phyloP scores from a whole-genome alignment of 1,140 invertebrate genomes.

The Pseudomyrmex concolor region DNA sequence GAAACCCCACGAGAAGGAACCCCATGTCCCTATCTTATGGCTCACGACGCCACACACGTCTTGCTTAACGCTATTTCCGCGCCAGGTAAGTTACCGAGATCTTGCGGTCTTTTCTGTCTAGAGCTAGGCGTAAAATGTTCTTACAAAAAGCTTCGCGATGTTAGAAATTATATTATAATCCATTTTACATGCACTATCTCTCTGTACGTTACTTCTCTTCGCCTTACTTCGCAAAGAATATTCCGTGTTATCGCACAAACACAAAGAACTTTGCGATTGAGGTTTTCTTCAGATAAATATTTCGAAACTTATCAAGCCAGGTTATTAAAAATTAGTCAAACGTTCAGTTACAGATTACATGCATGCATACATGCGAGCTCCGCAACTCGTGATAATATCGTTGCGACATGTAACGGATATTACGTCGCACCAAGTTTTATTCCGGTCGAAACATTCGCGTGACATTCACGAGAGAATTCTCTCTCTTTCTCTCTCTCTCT shows the following conservation, averaged over 20 bases:
- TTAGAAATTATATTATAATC: constrained; percentile 44
- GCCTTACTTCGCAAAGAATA: background rate
- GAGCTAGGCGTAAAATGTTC: constrained; percentile 30
- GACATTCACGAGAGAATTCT: constrained; percentile 1
- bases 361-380: constrained; percentile 1
- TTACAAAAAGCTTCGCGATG: constrained; percentile 41
- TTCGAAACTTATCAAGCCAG: background rate
- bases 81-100: constrained; percentile 12
- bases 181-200: background rate
- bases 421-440: background rate
- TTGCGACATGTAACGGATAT: background rate
- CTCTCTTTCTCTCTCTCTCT: too few relatives aligned
- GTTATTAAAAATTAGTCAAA: background rate
- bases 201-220: constrained; percentile 12
- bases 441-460: background rate
- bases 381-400: background rate
- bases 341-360: background rate
- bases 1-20: constrained; percentile 23
- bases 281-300: constrained; percentile 2
- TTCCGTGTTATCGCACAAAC: background rate
- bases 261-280: background rate
- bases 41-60: constrained; percentile 8
- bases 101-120: constrained; percentile 34
- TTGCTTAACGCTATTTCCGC: constrained; percentile 40
- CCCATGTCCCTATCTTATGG: constrained; percentile 20